phyloP scores from a whole-genome alignment of 2,888 invertebrate genomes.

The Laothoe populi region DNA sequence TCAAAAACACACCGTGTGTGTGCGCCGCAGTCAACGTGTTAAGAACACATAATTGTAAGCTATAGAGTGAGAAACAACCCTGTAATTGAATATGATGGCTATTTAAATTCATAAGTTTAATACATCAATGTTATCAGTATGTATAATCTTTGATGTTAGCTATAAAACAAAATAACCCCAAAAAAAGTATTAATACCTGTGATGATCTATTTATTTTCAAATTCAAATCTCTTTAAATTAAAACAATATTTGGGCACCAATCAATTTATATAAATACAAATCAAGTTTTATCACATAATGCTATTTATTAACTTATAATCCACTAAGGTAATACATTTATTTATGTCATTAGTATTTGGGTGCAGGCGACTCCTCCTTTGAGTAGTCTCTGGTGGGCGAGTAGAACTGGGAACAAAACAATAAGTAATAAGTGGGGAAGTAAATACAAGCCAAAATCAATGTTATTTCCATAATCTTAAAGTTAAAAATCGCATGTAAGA shows the following conservation, averaged over 20 bases:
- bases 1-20: too few relatives aligned
- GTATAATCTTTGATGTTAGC: too few relatives aligned
- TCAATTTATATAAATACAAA: constrained; percentile 24
- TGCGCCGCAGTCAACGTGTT: too few relatives aligned
- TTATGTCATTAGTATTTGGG: constrained; percentile 86
- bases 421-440: neutral
- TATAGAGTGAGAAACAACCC: too few relatives aligned
- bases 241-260: constrained; percentile 26
- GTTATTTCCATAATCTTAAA: too few relatives aligned
- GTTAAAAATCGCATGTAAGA: too few relatives aligned
- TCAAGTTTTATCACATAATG: constrained; percentile 48
- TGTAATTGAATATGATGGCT: too few relatives aligned
- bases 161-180: too few relatives aligned
- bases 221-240: neutral
- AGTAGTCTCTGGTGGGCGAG: constrained; percentile 88
- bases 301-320: constrained; percentile 73
- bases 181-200: neutral
- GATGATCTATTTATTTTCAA: neutral
- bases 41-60: too few relatives aligned
- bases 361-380: constrained; percentile 86
- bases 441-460: constrained; percentile 3
- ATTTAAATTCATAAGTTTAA: too few relatives aligned
- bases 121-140: too few relatives aligned
- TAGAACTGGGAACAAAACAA: constrained; percentile 87
- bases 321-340: constrained; percentile 52